phyloP scores from a whole-genome alignment of 2,888 invertebrate species.

The Microctonus aethiopoides region DNA sequence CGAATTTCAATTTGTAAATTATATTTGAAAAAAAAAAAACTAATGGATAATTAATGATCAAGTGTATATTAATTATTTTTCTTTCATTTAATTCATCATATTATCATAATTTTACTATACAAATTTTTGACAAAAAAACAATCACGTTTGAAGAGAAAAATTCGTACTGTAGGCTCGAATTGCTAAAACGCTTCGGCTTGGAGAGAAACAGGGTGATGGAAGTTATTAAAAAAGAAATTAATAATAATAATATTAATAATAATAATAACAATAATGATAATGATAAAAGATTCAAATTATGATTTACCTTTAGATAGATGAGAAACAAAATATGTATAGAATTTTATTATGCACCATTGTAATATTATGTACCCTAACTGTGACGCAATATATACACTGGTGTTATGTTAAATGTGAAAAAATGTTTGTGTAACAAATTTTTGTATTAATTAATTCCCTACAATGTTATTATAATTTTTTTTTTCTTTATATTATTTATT shows the following conservation, averaged over 20 bases:
- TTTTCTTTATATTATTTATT: background rate
- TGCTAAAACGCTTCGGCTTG: constrained; percentile 49
- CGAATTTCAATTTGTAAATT: constrained; percentile 14
- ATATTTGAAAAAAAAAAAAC: background rate
- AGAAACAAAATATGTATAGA: constrained; percentile 64
- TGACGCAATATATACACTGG: constrained; percentile 66
- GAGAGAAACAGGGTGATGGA: constrained; percentile 57
- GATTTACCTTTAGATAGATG: constrained; percentile 64
- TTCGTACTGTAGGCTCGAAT: background rate
- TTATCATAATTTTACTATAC: too few relatives aligned
- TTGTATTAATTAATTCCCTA: constrained; percentile 29
- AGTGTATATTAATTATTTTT: background rate
- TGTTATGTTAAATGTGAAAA: constrained; percentile 67
- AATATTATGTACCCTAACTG: constrained; percentile 66
- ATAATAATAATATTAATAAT: background rate
- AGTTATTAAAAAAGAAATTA: constrained; percentile 40
- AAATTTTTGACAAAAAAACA: background rate
- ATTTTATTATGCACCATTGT: constrained; percentile 67
- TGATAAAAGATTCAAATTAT: constrained; percentile 52
- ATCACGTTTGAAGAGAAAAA: constrained; percentile 4
- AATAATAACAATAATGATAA: constrained; percentile 10
- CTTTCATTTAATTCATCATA: constrained; percentile 16
- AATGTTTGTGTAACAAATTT: constrained; percentile 49
- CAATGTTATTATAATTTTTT: background rate
- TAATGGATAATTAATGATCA: background rate